phyloP scores from a whole-genome alignment of 2,888 invertebrate genomes.

The Corythucha ciliata region DNA sequence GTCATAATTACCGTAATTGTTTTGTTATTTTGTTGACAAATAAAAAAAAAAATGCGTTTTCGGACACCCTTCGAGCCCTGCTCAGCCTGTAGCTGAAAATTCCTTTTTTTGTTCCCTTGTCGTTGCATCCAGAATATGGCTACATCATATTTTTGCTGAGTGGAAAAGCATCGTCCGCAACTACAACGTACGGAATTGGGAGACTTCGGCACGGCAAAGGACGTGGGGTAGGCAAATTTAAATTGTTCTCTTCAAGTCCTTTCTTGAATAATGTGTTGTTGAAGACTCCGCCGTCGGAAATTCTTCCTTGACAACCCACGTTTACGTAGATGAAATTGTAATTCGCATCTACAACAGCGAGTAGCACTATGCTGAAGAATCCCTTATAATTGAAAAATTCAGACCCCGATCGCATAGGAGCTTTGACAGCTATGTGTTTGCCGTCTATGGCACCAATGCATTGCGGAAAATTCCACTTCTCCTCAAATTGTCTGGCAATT shows the following conservation, averaged over 20 bases:
- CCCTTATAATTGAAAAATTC: no score
- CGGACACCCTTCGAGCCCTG: no score
- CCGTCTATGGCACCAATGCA: no score
- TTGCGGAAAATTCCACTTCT: no score
- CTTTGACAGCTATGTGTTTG: no score
- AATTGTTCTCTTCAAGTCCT: neutral
- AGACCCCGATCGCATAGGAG: no score
- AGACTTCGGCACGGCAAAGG: slow-evolving; percentile 20
- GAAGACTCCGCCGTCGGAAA: slow-evolving; percentile 29
- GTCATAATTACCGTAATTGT: no score
- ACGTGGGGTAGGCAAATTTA: slow-evolving; percentile 20
- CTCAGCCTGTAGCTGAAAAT: slow-evolving; percentile 29
- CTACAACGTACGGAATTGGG: slow-evolving; percentile 27
- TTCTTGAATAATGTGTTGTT: slow-evolving; percentile 1
- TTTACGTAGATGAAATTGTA: slow-evolving; percentile 37
- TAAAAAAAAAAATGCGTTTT: no score
- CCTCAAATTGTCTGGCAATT: no score
- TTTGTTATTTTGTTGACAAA: no score
- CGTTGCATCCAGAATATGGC: slow-evolving; percentile 21
- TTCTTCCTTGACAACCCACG: slow-evolving; percentile 36
- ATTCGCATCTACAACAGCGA: slow-evolving; percentile 34
- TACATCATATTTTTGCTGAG: slow-evolving; percentile 31
- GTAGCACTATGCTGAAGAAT: slow-evolving; percentile 31
- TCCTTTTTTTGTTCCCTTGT: slow-evolving; percentile 21
- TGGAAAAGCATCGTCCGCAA: slow-evolving; percentile 34